phyloP scores from a whole-genome alignment of 2,888 invertebrate genomes.

The Epinotia nisella region DNA sequence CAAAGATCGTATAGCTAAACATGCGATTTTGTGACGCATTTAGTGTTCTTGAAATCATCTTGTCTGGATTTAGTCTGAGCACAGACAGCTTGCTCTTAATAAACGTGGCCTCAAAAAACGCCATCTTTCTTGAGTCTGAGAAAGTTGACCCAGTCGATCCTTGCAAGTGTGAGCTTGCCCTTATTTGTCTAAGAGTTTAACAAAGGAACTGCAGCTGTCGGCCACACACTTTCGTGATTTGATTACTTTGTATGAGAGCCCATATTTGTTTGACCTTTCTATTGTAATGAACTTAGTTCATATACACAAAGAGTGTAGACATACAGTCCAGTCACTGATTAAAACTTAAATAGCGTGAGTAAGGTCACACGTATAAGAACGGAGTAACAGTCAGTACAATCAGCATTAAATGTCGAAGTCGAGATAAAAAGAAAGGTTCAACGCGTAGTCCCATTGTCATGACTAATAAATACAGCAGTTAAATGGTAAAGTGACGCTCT shows the following conservation, averaged over 20 bases:
- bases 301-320: constrained; percentile 19
- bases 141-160: constrained; percentile 33
- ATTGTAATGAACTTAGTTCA: constrained; percentile 33
- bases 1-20: constrained; percentile 21
- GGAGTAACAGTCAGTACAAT: constrained; percentile 9
- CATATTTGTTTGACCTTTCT: constrained; percentile 42
- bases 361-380: constrained; percentile 21
- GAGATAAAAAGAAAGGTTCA: background rate
- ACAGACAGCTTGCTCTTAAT: constrained; percentile 19
- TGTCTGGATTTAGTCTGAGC: constrained; percentile 23
- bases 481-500: background rate
- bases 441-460: background rate
- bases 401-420: background rate
- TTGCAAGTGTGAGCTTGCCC: constrained; percentile 33
- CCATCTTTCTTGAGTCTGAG: constrained; percentile 18
- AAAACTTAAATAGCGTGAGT: constrained; percentile 32
- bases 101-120: constrained; percentile 28
- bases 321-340: constrained; percentile 16
- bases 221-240: constrained; percentile 36
- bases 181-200: constrained; percentile 39
- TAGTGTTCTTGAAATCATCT: constrained; percentile 36
- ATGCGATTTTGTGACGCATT: constrained; percentile 38
- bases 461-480: background rate
- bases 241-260: constrained; percentile 42
- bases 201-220: constrained; percentile 43